Base-by-base conservation (phyloP, 2,113 vertebrate genomes). In the Aspidoscelis tigris region DNA sequence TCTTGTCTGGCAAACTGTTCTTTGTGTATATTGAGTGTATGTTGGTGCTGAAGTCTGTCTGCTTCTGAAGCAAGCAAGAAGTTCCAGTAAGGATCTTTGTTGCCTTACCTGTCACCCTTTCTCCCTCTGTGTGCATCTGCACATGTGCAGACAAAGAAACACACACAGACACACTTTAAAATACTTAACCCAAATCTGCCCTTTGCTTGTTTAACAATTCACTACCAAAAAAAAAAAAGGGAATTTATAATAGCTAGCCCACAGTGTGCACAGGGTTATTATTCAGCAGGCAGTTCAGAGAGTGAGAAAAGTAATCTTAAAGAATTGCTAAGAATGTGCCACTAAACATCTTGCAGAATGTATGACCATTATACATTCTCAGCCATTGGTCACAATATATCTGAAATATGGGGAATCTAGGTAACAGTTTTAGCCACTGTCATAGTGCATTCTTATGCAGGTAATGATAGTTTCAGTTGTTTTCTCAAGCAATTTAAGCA, bases 1-100 rank as follows among this genome's bases (percentile, higher is more conserved):
- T 66, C 71, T 76, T 72, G 74, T 81, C 85, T 87, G 0, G 1
- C 33, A 43, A 65, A 11, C 82, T 55, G 53, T 88, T 4, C 41
- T 91, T 85, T 1, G 1, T 33, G 44, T 83, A 87, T 89, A 87
- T 83, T 80, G 87, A 83, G 66, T 90, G 89, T 88, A 93, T 92
- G 91, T 76, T 82, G 26, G 90, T 83, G 33, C 81, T 94, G 83
- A 94, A 93, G 91, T 93, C 73, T 64, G 39, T 1, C 1, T 92
- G 89, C 93, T 83, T 82, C 90, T 83, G 65, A 84, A 69, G 72
- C 76, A 89, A 84, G 88, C 80, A 86, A 84, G 10, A 50, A 71
- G 88, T 22, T 84, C 85, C 83, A 89, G 76, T 92, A 93, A 92
- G 94, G 89, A 92, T 65, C 43, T 86, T 83, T 43, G 66, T 87